Evolutionary conservation across 2,888 invertebrate species (phyloP), one percentile per base, ranked within the genome.

Genomic region (Alloscopus bannaensis): DNA sequence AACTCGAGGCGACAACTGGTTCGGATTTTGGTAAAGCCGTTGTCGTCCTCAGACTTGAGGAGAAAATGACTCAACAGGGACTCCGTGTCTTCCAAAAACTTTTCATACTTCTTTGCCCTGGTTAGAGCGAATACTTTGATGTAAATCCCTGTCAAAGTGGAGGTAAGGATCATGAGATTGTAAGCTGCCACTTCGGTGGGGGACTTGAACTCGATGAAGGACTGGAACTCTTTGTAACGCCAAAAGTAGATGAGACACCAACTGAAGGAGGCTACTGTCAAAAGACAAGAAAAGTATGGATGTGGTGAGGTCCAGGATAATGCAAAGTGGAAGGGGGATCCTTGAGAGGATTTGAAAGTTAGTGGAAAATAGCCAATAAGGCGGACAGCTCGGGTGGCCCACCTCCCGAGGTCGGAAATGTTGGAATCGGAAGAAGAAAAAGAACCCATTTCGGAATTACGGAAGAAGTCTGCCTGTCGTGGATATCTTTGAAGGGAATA

Each of bases 291-390:
- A 22, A 29, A 76, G 29, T 60, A 76, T 11, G 76, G 76, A 11
- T 68, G 42, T n/a, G 68, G 2, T 47, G 36, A 60, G 0, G 52
- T 28, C 76, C 76, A 76, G 4, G 76, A 20, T 13, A 76, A 76
- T 40, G 26, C 28, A 29, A 57, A 75, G 3, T 42, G 26, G 60
- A 42, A 52, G 3, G 20, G n/a, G 29, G 2, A n/a, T 22, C 11
- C 16, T 26, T 29, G n/a, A 20, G 59, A 3, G 1, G 59, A 26
- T 3, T 1, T 13, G 47, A 36, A 28, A 0, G 60, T 13, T 2
- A 80, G 26, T 3, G 80, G 80, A 69, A 80, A 69, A 24, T 75
- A 73, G 24, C 80, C 80, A 3, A 57, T 26, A 13, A 80, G 18
- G 45, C 64, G 65, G 24, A 80, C 73, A 22, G 59, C 26, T 8